phyloP scores from a whole-genome alignment of 1,140 invertebrate species.

The Hypothenemus hampei region DNA sequence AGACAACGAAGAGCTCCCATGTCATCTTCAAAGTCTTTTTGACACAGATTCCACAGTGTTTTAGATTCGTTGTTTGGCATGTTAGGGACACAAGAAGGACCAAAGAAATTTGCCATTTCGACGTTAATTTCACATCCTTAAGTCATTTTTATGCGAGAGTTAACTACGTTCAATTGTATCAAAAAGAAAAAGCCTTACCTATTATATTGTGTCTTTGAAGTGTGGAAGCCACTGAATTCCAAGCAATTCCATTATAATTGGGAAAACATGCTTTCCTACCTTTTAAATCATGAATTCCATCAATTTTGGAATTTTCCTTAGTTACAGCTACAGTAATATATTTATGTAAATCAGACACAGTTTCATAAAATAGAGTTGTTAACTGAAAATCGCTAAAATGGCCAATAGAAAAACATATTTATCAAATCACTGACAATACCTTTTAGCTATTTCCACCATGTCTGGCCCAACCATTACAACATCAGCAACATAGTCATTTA shows the following conservation, averaged over 20 bases:
- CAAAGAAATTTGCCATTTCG: slow-evolving; percentile 56
- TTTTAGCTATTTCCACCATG: slow-evolving; percentile 46
- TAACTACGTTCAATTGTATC: slow-evolving; percentile 18
- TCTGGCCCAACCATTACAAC: slow-evolving; percentile 58
- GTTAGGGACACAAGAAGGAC: slow-evolving; percentile 55
- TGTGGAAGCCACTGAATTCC: slow-evolving; percentile 54
- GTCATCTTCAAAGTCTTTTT: slow-evolving; percentile 47
- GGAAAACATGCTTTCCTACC: slow-evolving; percentile 68
- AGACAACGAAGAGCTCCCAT: slow-evolving; percentile 73
- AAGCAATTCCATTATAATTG: slow-evolving; percentile 59
- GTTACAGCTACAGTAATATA: slow-evolving; percentile 68
- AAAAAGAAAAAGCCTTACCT: slow-evolving; percentile 10
- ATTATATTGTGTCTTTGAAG: slow-evolving; percentile 15
- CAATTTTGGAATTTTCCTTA: slow-evolving; percentile 54
- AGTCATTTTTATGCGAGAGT: slow-evolving; percentile 35
- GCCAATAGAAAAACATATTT: neutral
- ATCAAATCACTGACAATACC: neutral
- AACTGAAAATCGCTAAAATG: slow-evolving; percentile 53
- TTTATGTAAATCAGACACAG: slow-evolving; percentile 53
- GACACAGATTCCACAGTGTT: slow-evolving; percentile 27
- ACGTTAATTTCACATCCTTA: slow-evolving; percentile 45
- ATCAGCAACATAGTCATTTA: slow-evolving; percentile 58
- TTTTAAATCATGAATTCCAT: slow-evolving; percentile 56
- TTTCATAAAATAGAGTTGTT: slow-evolving; percentile 63
- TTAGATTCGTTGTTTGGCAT: slow-evolving; percentile 24